Percentiles rank a stretch among this genome's conserved stretches.
These are phyloP conservation scores for Urosaurus nigricauda DNA, from an alignment of 2,797 vertebrate species.

Conservation along the genomic window DNA sequence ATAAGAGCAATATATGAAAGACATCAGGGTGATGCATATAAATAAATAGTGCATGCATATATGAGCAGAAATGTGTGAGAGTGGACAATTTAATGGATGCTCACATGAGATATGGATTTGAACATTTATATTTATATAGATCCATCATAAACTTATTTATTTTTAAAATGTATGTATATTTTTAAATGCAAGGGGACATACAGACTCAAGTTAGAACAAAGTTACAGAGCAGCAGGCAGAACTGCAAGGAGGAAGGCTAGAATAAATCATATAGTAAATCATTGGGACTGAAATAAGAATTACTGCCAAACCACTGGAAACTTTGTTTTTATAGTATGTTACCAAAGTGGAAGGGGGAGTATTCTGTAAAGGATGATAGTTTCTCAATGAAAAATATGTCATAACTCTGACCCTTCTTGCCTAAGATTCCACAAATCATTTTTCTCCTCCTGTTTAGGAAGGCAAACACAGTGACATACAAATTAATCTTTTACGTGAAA, in stretches of 20 bases:
- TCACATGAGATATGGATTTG: background rate
- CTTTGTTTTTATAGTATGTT: background rate
- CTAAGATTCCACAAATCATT: conserved; percentile 6
- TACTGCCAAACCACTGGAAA: background rate
- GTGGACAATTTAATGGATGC: background rate
- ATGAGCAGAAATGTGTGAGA: background rate
- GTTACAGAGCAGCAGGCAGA: background rate
- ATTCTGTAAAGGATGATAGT: background rate
- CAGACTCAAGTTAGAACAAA: background rate
- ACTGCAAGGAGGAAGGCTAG: background rate
- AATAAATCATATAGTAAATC: conserved; percentile 12
- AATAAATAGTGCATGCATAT: too few species aligned
- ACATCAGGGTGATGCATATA: too few species aligned
- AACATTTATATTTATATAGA: background rate
- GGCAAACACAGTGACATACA: conserved; percentile 16
- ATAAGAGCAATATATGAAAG: too few species aligned
- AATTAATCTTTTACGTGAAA: conserved; percentile 24
- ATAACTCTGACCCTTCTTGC: conserved; percentile 13
- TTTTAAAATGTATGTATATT: background rate
- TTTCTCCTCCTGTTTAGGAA: conserved; percentile 14
- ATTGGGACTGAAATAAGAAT: background rate
- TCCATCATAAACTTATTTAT: background rate
- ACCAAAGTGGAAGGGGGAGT: background rate
- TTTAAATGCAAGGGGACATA: background rate
- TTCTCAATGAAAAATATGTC: conserved; percentile 10